Evolutionary conservation across 2,888 invertebrate species (phyloP), one percentile per base, ranked within the genome.

Genomic region (Parasteatoda lunata): DNA sequence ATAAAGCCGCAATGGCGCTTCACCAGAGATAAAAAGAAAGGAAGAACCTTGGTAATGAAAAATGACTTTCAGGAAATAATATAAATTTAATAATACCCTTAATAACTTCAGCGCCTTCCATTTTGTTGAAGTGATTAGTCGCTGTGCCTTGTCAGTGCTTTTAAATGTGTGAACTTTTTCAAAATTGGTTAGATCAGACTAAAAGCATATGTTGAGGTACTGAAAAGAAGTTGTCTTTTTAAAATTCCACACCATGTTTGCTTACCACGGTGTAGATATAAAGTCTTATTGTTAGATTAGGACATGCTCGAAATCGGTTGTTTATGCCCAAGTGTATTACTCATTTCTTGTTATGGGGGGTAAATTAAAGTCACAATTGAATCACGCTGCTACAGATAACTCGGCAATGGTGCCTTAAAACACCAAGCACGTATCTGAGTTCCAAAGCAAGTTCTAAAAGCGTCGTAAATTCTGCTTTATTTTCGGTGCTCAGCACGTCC

Each of bases 1-100:
- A 59, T 66, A 49, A 64, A n/a, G 30, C 52, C 52, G 11, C 51
- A 54, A 7, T 52, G 48, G 72, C 77, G 78, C 68, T 68, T 77
- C 77, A 73, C 52, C 66, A 68, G 6, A 45, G 49, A 71, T 70
- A 64, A 76, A 71, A 45, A 66, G 64, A 49, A 48, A 48, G 5
- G 66, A 51, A 11, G 47, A 15, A 59, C 71, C 11, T 84, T 11
- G 13, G 65, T 77, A 73, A 76, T 79, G 85, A 80, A 65, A 80
- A 76, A 85, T 85, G 69, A 49, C 48, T 51, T 49, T 59, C 59
- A 45, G 69, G 76, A 80, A 49, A 64, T 65, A 81, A 72, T 80
- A 77, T 86, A 81, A 86, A 80, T 77, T 77, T 86, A 86, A 86
- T 86, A 77, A 77, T 52, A 66, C 59, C 77, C 65, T 15, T 80